Conservation (phyloP, 92 coral and sea anemone species). For the Palythoa caribaeorum region DNA sequence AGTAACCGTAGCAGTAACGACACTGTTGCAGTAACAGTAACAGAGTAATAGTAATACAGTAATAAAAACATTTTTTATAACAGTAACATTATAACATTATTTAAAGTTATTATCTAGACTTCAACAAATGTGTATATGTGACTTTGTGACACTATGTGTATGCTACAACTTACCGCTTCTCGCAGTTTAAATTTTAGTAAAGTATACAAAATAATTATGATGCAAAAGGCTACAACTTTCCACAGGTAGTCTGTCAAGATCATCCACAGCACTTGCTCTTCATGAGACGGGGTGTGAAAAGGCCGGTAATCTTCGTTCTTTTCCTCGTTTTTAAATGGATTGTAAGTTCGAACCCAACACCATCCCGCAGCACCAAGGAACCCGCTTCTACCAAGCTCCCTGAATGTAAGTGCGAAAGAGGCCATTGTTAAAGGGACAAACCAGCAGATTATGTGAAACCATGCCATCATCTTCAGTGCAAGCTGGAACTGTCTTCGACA, state of each 20-base stretch:
- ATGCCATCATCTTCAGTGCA: neutral
- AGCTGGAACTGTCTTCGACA: neutral
- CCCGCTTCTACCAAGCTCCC: neutral
- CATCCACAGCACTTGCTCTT: conserved; percentile 7
- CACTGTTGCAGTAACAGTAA: no score
- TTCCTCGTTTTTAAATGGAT: neutral
- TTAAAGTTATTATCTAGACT: no score
- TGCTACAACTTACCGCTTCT: conserved; percentile 17
- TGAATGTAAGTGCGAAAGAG: neutral
- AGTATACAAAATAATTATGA: conserved; percentile 7
- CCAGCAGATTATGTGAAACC: conserved; percentile 32
- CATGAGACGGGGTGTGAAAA: neutral
- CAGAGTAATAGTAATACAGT: no score
- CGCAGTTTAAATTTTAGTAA: conserved; percentile 23
- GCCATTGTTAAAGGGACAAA: conserved; percentile 18
- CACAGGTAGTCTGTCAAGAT: conserved; percentile 22
- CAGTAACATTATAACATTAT: no score
- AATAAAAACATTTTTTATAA: no score
- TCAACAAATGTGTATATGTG: no score
- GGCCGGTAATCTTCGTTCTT: no score
- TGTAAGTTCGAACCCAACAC: conserved; percentile 30
- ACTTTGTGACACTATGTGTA: no score
- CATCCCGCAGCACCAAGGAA: conserved; percentile 35
- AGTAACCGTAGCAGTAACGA: neutral
- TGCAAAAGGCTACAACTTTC: conserved; percentile 7